A percentile compares a stretch with the other conserved stretches of the same genome.
phyloP scores from a whole-genome alignment of 2,113 vertebrate genomes.

The Rhea americana region DNA sequence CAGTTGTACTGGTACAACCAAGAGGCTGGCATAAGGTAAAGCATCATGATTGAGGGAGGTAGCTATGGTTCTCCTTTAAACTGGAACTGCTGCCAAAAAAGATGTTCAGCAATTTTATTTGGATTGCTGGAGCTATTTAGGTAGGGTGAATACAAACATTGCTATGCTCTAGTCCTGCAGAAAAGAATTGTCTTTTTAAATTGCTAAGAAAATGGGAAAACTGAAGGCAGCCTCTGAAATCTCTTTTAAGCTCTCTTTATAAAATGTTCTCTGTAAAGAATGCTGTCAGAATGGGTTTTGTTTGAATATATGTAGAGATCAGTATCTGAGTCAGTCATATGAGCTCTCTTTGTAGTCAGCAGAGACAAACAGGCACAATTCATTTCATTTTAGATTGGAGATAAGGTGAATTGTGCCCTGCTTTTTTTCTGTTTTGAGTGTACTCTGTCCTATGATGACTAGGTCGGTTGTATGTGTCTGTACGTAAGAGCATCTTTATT shows the following conservation, averaged over 20 bases:
- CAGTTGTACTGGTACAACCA: background rate
- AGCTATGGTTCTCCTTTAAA: background rate
- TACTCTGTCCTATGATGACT: background rate
- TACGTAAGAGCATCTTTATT: background rate
- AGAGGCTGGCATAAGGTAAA: background rate
- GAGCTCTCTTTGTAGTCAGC: background rate
- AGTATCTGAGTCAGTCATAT: background rate
- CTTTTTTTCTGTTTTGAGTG: background rate
- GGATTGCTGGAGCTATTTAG: background rate
- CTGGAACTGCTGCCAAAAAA: background rate
- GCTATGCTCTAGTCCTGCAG: accelerated
- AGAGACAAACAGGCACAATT: background rate
- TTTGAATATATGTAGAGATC: background rate
- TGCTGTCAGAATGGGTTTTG: background rate
- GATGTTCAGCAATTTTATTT: background rate
- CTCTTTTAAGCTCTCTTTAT: slow-evolving; percentile 25
- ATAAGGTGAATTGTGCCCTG: background rate
- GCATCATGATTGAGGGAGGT: background rate
- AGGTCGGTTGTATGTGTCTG: background rate
- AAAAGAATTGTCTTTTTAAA: background rate
- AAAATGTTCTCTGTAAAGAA: background rate
- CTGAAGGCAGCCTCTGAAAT: slow-evolving; percentile 20
- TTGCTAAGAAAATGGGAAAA: background rate
- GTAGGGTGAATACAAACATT: background rate
- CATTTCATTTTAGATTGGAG: background rate